Conservation (phyloP, 1,140 invertebrate genomes). For the Drosophila melanica region DNA sequence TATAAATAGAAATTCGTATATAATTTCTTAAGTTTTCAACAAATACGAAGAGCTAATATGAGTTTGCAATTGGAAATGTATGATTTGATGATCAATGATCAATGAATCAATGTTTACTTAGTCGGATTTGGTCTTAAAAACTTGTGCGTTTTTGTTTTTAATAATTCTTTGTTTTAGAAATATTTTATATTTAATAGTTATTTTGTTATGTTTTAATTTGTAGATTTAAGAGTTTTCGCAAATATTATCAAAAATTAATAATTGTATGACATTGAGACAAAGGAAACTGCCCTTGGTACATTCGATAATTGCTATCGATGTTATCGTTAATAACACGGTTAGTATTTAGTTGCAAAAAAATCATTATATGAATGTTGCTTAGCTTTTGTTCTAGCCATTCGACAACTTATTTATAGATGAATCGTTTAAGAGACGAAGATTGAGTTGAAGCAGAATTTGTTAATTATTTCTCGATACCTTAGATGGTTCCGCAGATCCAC, state of each 20-base stretch:
- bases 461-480: neutral
- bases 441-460: conserved; percentile 9
- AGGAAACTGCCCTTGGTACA: neutral
- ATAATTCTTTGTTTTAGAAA: no score
- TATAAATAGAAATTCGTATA: conserved; percentile 47
- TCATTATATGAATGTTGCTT: neutral
- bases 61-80: neutral
- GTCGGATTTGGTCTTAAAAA: no score
- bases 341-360: neutral
- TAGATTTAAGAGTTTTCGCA: no score
- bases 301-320: neutral
- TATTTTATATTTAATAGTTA: no score
- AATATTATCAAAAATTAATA: no score
- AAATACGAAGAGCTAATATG: conserved; percentile 17
- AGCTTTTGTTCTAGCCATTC: neutral
- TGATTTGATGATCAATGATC: conserved; percentile 2
- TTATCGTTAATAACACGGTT: neutral
- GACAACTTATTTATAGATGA: conserved; percentile 3
- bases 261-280: no score
- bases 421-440: neutral
- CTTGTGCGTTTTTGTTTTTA: no score
- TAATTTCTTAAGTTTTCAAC: conserved; percentile 31
- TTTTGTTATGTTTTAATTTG: no score
- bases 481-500: neutral
- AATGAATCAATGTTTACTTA: neutral